Conservation (phyloP, 2,888 invertebrate genomes). For the Trichogramma dendrolimi region DNA sequence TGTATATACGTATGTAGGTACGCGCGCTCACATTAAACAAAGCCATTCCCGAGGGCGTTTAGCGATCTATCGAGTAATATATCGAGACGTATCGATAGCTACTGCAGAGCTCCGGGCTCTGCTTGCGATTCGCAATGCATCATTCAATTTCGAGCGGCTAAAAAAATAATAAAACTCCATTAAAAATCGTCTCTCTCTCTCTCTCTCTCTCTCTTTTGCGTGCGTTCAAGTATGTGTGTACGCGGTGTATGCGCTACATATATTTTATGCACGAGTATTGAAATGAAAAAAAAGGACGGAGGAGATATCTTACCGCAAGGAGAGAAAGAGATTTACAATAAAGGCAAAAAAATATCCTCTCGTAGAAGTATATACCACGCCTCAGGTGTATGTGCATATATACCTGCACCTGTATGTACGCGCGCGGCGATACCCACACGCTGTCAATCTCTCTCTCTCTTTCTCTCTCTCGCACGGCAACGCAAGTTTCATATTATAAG, state of each 20-base stretch:
- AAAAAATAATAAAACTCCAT: background rate
- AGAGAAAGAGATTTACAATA: too few species aligned
- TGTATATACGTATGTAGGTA: too few species aligned
- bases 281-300: background rate
- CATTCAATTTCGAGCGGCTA: background rate
- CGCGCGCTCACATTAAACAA: too few species aligned
- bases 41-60: too few species aligned
- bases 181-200: background rate
- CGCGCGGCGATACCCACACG: background rate
- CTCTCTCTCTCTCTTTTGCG: background rate
- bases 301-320: background rate
- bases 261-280: conserved; percentile 4
- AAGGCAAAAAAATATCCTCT: background rate
- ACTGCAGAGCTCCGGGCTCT: too few species aligned
- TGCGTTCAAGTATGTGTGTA: background rate
- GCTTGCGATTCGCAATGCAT: too few species aligned
- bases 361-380: conserved; percentile 3
- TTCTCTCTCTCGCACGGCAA: too few species aligned
- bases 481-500: too few species aligned
- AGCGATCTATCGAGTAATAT: too few species aligned
- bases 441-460: background rate
- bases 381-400: background rate
- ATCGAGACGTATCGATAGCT: too few species aligned
- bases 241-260: conserved; percentile 6
- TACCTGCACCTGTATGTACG: conserved; percentile 1